phyloP scores from a whole-genome alignment of 2,113 vertebrate genomes.

The Cottus gobio region DNA sequence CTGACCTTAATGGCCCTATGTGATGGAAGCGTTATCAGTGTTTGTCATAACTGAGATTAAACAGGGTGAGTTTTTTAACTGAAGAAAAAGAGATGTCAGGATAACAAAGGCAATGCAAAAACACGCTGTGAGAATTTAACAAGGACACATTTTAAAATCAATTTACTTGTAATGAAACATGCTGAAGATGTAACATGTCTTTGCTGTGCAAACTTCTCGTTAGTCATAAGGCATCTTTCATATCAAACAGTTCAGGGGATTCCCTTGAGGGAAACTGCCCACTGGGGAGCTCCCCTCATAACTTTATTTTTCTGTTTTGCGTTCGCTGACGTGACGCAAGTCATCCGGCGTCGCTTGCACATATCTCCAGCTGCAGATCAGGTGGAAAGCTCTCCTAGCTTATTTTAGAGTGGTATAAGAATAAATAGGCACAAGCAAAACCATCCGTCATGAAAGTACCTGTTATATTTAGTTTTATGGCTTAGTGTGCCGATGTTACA shows the following conservation, averaged over 20 bases:
- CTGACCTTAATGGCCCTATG: constrained; percentile 27
- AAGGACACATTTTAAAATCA: neutral
- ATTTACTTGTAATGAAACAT: neutral
- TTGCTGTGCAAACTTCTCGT: neutral
- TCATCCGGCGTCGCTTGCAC: too few relatives aligned
- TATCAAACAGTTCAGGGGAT: neutral
- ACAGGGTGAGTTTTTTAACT: neutral
- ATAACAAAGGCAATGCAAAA: neutral
- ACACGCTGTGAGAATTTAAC: neutral
- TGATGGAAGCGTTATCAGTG: constrained; percentile 27
- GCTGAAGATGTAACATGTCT: neutral
- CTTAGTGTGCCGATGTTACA: too few relatives aligned
- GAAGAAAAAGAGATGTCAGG: neutral
- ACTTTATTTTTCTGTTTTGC: neutral
- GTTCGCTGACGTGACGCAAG: too few relatives aligned
- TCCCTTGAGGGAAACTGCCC: neutral
- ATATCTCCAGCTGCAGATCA: too few relatives aligned
- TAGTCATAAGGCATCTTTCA: neutral
- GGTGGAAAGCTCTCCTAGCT: too few relatives aligned
- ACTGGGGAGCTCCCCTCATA: neutral
- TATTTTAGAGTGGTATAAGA: too few relatives aligned
- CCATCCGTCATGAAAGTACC: too few relatives aligned
- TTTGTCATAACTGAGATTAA: constrained; percentile 24
- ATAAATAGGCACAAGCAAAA: too few relatives aligned
- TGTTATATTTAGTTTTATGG: too few relatives aligned